A percentile compares a stretch with the other conserved stretches of the same genome.
These are phyloP conservation scores for Hippoglossus hippoglossus DNA, from an alignment of 2,797 vertebrate genomes.

Conservation along the genomic window DNA sequence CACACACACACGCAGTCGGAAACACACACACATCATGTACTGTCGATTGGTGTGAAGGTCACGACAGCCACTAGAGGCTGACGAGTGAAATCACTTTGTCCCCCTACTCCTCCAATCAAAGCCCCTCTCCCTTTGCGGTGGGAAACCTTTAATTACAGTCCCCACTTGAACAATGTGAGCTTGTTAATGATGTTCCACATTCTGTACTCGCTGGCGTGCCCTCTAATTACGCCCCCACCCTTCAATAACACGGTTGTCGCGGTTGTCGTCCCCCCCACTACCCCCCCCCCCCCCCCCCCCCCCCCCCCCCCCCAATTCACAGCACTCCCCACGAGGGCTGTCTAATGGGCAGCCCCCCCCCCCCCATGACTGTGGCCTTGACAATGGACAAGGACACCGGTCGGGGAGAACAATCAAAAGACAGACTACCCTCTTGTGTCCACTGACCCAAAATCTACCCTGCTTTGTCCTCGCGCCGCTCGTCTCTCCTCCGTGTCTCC, in stretches of 20 bases:
- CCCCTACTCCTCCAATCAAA: slow-evolving; percentile 69
- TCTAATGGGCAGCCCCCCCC: slow-evolving; percentile 34
- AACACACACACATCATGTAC: slow-evolving; percentile 1
- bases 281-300: neutral
- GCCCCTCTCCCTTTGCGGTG: slow-evolving; percentile 53
- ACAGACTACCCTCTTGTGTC: slow-evolving; percentile 4
- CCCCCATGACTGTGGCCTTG: slow-evolving; percentile 39
- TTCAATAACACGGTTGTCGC: slow-evolving; percentile 80
- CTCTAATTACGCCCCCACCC: slow-evolving; percentile 76
- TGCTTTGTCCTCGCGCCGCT: slow-evolving; percentile 3
- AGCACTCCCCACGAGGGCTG: neutral
- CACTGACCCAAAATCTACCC: slow-evolving; percentile 27
- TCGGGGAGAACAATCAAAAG: slow-evolving; percentile 4
- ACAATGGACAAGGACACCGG: slow-evolving; percentile 34
- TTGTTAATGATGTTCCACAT: slow-evolving; percentile 81
- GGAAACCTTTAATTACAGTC: slow-evolving; percentile 80
- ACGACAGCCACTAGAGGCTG: slow-evolving; percentile 51
- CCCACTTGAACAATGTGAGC: slow-evolving; percentile 78
- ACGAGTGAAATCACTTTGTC: slow-evolving; percentile 69
- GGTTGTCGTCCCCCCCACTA: no score
- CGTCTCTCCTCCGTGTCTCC: slow-evolving; percentile 1
- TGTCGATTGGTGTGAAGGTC: slow-evolving; percentile 71
- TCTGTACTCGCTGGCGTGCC: slow-evolving; percentile 69
- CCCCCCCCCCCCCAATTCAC: neutral
- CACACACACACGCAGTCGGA: slow-evolving; percentile 3